phyloP scores from a whole-genome alignment of 2,113 vertebrate genomes.

The Notarius lentiginosus region DNA sequence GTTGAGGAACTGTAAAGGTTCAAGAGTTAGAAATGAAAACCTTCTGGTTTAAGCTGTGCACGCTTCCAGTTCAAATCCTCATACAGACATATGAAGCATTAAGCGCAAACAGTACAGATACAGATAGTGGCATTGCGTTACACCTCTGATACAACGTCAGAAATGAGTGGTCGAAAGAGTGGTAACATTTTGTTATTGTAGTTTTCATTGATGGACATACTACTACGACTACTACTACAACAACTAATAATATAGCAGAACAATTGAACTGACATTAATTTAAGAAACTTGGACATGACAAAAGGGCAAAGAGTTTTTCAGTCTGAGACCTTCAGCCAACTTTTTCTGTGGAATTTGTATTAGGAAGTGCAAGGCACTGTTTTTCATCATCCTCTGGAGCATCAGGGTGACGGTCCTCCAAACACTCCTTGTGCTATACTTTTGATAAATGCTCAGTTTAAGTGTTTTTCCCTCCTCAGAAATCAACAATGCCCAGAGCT shows the following conservation, averaged over 20 bases:
- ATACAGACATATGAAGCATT: background rate
- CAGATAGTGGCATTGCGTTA: background rate
- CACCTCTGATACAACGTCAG: background rate
- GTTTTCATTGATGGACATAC: conserved; percentile 55
- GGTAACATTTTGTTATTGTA: conserved; percentile 43
- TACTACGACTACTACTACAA: background rate
- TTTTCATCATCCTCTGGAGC: conserved; percentile 69
- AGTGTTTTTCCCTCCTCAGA: conserved; percentile 27
- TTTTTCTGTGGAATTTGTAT: conserved; percentile 65
- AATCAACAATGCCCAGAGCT: conserved; percentile 29
- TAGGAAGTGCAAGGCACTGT: conserved; percentile 71
- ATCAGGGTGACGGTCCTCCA: conserved; percentile 67
- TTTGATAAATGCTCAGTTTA: conserved; percentile 61
- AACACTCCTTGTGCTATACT: conserved; percentile 63
- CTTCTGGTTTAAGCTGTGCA: background rate
- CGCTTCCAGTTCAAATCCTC: background rate
- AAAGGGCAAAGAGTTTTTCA: conserved; percentile 67
- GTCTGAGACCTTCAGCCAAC: conserved; percentile 68
- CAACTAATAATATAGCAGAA: conserved; percentile 69
- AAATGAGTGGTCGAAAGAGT: background rate
- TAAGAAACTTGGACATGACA: conserved; percentile 73
- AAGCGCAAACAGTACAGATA: background rate
- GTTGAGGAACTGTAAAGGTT: background rate
- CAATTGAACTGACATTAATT: conserved; percentile 74
- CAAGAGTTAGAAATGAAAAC: background rate